Base-by-base conservation (phyloP, 1,140 invertebrate genomes). In the Lepidurus packardi region DNA sequence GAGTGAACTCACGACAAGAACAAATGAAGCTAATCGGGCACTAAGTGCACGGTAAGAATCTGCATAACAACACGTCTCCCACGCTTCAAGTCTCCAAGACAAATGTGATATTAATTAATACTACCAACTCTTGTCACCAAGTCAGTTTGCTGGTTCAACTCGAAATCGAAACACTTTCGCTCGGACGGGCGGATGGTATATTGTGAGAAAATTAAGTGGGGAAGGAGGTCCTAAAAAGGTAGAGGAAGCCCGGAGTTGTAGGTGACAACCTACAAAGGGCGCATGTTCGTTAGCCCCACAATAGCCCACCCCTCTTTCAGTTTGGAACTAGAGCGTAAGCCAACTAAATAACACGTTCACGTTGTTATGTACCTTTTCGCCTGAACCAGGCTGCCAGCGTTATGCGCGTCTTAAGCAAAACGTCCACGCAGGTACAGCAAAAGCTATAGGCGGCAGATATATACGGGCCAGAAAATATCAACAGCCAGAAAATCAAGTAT, bases 141-240 rank as follows among this genome's bases (percentile, higher is more conserved):
- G 53, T 65, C 53, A 16, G 53, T 7, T 13, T 7, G 13, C 9
- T 21, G 16, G 21, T 65, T 21, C 53, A 65, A 65, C 53, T 4
- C 6, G 53, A 65, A 21, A 65, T 65, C 53, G 53, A 65, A 65
- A 65, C 53, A 65, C 53, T 65, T 65, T 65, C 53, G 53, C 53
- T 65, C 53, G 53, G 53, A 65, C 53, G 53, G 53, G 21, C 4
- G 53, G 53, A 65, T 65, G 53, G 16, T 65, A 65, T 65, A 65
- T 65, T 65, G 53, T 65, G 53, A 65, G 53, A 65, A 65, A 65
- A 65, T 65, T 65, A 65, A 65, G 53, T 16, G 16, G 4, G 53
- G 53, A 65, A 65, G 53, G 53, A 65, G 53, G 53, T 65, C 53
- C 53, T 21, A n/a, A 65, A 65, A 13, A 65, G 47, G 16, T 16